Evolutionary conservation across 2,113 vertebrate species (phyloP), one percentile per base, ranked within the genome.

Genomic region (Forbesichthys papilliferus): DNA sequence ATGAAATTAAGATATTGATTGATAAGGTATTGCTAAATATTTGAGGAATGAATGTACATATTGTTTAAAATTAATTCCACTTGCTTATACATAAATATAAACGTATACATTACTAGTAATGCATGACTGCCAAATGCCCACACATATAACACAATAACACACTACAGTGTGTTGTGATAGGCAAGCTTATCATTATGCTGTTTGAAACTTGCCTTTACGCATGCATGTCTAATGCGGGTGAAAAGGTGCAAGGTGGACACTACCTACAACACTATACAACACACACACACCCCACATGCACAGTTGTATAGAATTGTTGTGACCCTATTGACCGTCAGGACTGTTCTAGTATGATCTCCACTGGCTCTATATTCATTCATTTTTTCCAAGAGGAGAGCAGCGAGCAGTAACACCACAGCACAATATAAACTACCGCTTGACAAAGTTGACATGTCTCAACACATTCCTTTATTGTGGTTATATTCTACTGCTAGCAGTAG

Each of bases 261-360:
- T 71, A 71, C 66, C 61, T 42, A 65, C 48, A 72, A 33, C 3
- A n/a, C 61, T 16, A 47, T 34, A 48, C 20, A 56, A 56, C 34
- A 42, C 33, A 46, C 58, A 14, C 61, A 63, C 46, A 36, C 14
- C 5, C 59, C 36, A 61, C 34, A 63, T 18, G 55, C 48, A 69
- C 57, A 16, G 59, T 66, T 71, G 52, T 52, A 66, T 71, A 46
- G 73, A 75, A 54, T 60, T 73, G 74, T 66, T 52, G 69, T 34
- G 67, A 79, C 80, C 80, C 63, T 51, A 64, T 48, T 84, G 73
- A 84, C 83, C 54, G 68, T 4, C 58, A 3, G 20, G 74, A 82
- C 51, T 11, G 57, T 78, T 85, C 83, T 67, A 75, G 78, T 61
- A 76, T 61, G 71, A 61, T 16, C 36, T 54, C 61, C 68, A 59